phyloP scores from a whole-genome alignment of 2,113 vertebrate species.

The Abramis brama region DNA sequence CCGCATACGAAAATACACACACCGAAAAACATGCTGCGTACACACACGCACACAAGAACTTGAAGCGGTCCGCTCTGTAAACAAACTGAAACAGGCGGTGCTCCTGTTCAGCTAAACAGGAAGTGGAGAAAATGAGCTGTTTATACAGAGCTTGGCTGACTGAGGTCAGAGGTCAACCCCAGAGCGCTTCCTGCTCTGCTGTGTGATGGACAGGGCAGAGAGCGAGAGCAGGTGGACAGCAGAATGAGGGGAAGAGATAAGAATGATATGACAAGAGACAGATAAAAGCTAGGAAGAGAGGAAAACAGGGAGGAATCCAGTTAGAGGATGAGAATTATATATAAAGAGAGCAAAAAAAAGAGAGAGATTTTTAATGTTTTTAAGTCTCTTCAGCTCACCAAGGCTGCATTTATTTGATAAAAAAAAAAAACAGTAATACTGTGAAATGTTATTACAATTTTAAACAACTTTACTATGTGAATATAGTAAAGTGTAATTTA shows the following conservation, averaged over 20 bases:
- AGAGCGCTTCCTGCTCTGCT: slow-evolving; percentile 78
- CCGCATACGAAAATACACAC: slow-evolving; percentile 29
- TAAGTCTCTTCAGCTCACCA: too few species aligned
- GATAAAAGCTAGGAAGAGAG: not conserved
- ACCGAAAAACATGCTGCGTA: slow-evolving; percentile 11
- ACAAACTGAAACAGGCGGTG: slow-evolving; percentile 78
- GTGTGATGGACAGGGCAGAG: slow-evolving; percentile 51
- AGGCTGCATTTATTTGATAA: too few species aligned
- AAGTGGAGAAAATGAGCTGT: slow-evolving; percentile 82
- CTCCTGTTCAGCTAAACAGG: slow-evolving; percentile 82
- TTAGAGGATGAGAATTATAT: not conserved
- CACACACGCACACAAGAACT: slow-evolving; percentile 40
- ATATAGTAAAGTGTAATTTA: too few species aligned
- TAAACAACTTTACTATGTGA: too few species aligned
- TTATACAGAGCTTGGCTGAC: slow-evolving; percentile 74
- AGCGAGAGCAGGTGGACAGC: slow-evolving; percentile 52
- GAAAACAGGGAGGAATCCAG: slow-evolving; percentile 16
- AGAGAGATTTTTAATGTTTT: too few species aligned
- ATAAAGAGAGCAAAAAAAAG: not conserved
- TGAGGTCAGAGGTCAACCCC: slow-evolving; percentile 72
- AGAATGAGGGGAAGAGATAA: slow-evolving; percentile 47
- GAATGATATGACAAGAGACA: not conserved
- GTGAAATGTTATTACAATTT: too few species aligned
- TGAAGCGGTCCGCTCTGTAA: slow-evolving; percentile 67
- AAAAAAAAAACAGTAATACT: too few species aligned